phyloP scores from a whole-genome alignment of 1,140 invertebrate species.

The Piezodorus guildinii region DNA sequence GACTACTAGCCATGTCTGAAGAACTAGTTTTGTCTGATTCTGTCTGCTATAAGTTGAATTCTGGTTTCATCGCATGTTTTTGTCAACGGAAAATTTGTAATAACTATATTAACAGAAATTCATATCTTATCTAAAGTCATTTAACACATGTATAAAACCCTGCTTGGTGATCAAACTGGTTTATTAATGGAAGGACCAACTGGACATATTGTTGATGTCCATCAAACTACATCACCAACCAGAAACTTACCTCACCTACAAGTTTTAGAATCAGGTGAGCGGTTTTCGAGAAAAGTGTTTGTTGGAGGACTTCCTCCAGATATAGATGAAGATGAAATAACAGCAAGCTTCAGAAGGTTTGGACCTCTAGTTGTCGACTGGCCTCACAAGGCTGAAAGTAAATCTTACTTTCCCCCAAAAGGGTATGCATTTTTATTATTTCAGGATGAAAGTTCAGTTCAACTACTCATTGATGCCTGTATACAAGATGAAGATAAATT shows the following conservation, averaged over 20 bases:
- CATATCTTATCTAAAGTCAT: not conserved
- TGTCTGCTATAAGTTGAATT: no score
- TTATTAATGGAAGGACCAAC: conserved; percentile 39
- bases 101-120: not conserved
- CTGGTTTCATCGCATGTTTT: no score
- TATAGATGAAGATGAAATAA: conserved; percentile 63
- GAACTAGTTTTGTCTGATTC: no score
- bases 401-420: conserved; percentile 98
- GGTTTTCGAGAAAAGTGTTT: conserved; percentile 96
- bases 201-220: conserved; percentile 34
- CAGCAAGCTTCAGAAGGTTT: conserved; percentile 74
- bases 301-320: conserved; percentile 98
- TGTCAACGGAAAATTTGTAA: no score
- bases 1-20: no score
- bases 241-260: conserved; percentile 72
- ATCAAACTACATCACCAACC: conserved; percentile 47
- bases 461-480: conserved; percentile 92
- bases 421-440: conserved; percentile 78
- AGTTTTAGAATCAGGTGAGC: conserved; percentile 74
- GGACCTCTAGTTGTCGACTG: conserved; percentile 95
- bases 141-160: conserved; percentile 40
- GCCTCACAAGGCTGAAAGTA: conserved; percentile 98
- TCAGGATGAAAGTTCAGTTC: conserved; percentile 86
- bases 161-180: conserved; percentile 55
- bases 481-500: conserved; percentile 96